Evolutionary conservation across 2,797 vertebrate species (phyloP).

Genomic region (Anas bahamensis): DNA sequence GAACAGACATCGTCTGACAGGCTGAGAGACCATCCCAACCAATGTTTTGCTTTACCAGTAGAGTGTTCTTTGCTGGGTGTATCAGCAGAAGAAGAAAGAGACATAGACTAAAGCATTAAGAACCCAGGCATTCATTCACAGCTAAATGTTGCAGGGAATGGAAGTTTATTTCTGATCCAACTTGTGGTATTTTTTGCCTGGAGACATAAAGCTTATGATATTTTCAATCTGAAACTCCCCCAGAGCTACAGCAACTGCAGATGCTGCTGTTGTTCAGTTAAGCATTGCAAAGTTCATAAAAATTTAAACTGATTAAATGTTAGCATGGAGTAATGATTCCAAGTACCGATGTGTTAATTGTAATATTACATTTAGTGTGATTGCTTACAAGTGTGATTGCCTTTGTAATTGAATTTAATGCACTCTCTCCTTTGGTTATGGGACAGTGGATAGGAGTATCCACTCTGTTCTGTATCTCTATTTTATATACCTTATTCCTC

Average conservation of each 20-base stretch:
- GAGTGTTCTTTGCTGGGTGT: background rate
- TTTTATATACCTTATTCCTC: background rate
- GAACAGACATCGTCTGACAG: background rate
- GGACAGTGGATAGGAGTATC: background rate
- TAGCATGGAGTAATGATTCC: background rate
- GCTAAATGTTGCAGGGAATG: background rate
- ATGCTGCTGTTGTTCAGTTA: background rate
- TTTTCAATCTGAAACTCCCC: background rate
- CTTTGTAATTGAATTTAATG: background rate
- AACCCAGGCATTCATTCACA: background rate
- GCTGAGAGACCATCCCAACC: background rate
- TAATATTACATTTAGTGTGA: background rate
- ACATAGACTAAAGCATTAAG: background rate
- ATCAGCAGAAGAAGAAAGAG: background rate
- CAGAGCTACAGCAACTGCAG: background rate
- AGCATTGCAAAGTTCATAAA: background rate
- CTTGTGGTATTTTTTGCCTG: background rate
- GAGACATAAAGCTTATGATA: background rate
- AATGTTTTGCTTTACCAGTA: accelerated
- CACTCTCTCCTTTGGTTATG: background rate
- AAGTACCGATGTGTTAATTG: background rate
- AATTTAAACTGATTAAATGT: background rate
- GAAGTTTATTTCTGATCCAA: background rate
- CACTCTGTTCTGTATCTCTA: background rate
- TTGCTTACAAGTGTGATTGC: background rate